These are phyloP conservation scores for Balaeniceps rex DNA, from an alignment of 2,113 vertebrate genomes.

Conservation along the genomic window DNA sequence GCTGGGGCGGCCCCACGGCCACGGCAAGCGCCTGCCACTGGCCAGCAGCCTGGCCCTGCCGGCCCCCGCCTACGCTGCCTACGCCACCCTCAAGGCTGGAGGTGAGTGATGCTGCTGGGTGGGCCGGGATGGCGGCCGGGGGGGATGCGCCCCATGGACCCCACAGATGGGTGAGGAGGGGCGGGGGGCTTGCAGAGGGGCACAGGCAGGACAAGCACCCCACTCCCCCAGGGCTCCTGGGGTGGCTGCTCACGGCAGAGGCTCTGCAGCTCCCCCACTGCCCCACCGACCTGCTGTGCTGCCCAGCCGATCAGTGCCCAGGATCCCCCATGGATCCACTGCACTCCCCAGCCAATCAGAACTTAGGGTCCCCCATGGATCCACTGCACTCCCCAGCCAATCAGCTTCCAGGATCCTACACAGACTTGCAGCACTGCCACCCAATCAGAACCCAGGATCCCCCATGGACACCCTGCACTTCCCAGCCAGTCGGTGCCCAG, in stretches of 20 bases:
- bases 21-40: slow-evolving; percentile 37
- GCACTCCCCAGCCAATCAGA: neutral
- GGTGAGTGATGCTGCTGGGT: slow-evolving; percentile 39
- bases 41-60: slow-evolving; percentile 37
- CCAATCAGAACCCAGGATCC: neutral
- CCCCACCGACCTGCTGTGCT: neutral
- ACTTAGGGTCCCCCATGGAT: accelerated
- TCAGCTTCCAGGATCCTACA: neutral
- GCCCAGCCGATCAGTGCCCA: neutral
- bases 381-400: neutral
- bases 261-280: neutral
- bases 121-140: neutral
- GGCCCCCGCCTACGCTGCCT: slow-evolving; percentile 51
- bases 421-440: too few relatives aligned
- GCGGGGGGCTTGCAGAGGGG: neutral
- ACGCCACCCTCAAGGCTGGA: slow-evolving; percentile 64
- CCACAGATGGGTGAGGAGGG: accelerated
- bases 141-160: accelerated
- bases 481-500: neutral
- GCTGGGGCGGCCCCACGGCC: slow-evolving; percentile 38
- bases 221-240: neutral
- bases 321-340: neutral
- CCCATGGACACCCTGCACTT: neutral
- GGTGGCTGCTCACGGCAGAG: neutral
- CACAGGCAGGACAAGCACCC: neutral